These are phyloP conservation scores for Aulostomus chinensis DNA, from an alignment of 2,797 vertebrate genomes.

Conservation along the genomic window DNA sequence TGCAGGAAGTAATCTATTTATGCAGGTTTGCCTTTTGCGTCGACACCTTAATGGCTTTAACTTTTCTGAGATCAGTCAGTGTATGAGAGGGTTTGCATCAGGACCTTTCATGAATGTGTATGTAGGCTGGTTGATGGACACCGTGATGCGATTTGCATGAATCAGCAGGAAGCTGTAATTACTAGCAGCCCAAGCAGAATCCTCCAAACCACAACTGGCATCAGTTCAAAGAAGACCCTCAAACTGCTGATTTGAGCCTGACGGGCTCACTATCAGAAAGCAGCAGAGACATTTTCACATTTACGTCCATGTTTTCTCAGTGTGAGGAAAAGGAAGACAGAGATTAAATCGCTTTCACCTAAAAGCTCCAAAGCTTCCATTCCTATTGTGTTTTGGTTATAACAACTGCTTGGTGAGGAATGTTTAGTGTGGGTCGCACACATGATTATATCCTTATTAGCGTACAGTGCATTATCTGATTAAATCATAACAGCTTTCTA, in stretches of 20 bases:
- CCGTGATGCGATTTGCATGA: slow-evolving; percentile 60
- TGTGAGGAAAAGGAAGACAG: slow-evolving; percentile 58
- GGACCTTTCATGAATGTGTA: slow-evolving; percentile 25
- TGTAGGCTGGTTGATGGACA: slow-evolving; percentile 53
- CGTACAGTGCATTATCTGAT: slow-evolving; percentile 50
- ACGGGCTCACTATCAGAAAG: slow-evolving; percentile 47
- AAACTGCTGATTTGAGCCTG: slow-evolving; percentile 65
- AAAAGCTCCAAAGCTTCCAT: slow-evolving; percentile 25
- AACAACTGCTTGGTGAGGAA: slow-evolving; percentile 37
- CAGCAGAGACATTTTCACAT: slow-evolving; percentile 35
- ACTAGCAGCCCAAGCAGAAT: slow-evolving; percentile 57
- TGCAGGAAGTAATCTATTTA: slow-evolving; percentile 30
- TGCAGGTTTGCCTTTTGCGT: slow-evolving; percentile 17
- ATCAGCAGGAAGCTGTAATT: slow-evolving; percentile 74
- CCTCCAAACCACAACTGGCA: slow-evolving; percentile 42
- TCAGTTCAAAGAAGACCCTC: slow-evolving; percentile 30
- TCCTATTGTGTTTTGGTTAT: slow-evolving; percentile 62
- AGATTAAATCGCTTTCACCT: slow-evolving; percentile 62
- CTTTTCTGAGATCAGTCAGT: slow-evolving; percentile 25
- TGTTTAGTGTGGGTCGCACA: slow-evolving; percentile 35
- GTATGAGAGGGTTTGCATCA: slow-evolving; percentile 12
- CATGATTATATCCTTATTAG: slow-evolving; percentile 53
- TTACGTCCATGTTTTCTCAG: slow-evolving; percentile 55
- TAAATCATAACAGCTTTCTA: slow-evolving; percentile 30
- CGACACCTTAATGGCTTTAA: slow-evolving; percentile 13